A percentile compares a stretch with the other conserved stretches of the same genome.
These are phyloP conservation scores for Pseudomyrmex concolor DNA, from an alignment of 1,140 invertebrate genomes.

Conservation along the genomic window DNA sequence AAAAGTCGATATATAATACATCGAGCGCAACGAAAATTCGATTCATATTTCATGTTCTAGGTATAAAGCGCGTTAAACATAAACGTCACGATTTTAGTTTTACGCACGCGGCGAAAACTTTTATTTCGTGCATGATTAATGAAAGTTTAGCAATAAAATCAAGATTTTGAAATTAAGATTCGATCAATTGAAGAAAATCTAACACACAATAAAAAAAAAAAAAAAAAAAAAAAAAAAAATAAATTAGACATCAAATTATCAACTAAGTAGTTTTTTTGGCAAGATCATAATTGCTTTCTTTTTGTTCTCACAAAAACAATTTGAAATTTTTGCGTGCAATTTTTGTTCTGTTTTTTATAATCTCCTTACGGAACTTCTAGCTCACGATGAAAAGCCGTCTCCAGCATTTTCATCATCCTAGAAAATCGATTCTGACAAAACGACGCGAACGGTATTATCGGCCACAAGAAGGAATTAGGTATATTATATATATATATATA, in stretches of 20 bases:
- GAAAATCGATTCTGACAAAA: slow-evolving; percentile 43
- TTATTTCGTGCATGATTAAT: slow-evolving; percentile 31
- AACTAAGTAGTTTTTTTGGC: no score
- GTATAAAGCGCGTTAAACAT: slow-evolving; percentile 29
- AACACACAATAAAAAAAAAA: no score
- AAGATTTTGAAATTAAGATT: neutral
- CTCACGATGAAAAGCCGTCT: slow-evolving; percentile 36
- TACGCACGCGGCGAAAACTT: slow-evolving; percentile 8
- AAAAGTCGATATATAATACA: slow-evolving; percentile 34
- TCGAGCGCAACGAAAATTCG: slow-evolving; percentile 28
- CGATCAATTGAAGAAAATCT: neutral
- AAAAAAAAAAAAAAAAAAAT: no score
- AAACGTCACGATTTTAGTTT: slow-evolving; percentile 26
- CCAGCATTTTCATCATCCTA: slow-evolving; percentile 36
- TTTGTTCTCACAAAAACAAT: neutral
- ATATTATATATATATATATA: slow-evolving; percentile 35
- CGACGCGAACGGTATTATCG: slow-evolving; percentile 45
- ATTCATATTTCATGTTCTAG: slow-evolving; percentile 36
- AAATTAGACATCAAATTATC: no score
- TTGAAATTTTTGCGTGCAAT: neutral
- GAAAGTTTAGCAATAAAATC: neutral
- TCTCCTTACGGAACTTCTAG: neutral
- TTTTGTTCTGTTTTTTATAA: slow-evolving; percentile 21
- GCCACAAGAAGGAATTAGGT: slow-evolving; percentile 46
- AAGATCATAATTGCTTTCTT: no score